Evolutionary conservation across 2,888 invertebrate species (phyloP), one percentile per base, ranked within the genome.

Genomic region (Agrilus mali): DNA sequence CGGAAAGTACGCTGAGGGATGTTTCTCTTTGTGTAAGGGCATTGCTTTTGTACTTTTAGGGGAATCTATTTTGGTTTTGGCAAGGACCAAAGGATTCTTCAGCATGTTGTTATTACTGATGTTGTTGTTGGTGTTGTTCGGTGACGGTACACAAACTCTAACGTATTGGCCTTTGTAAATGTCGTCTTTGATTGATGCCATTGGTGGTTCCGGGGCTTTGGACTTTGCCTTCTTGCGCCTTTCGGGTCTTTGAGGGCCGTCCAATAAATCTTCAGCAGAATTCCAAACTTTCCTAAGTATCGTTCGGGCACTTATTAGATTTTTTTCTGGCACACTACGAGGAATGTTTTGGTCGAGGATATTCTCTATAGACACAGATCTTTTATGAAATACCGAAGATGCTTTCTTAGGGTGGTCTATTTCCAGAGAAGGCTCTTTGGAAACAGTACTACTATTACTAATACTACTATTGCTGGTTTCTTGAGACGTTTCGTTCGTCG

Each of bases 141-240:
- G 33, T 41, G 50, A 49, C 36, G 54, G 58, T 7, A 67, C 67
- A 45, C 60, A 63, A 2, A 68, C 66, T 27, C 68, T 53, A 0
- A 69, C 66, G 44, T 62, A 68, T 53, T 68, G 66, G 2, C 68
- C 68, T 43, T 63, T 60, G 20, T 66, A 54, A 6, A 68, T 55
- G 49, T 67, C 63, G 33, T 57, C 53, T 55, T 39, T 36, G 12
- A 6, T 34, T 36, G 27, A 27, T 10, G 27, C 27, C 20, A 52
- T 55, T 7, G 60, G 62, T 4, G 61, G 63, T 31, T 57, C 60
- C 4, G 64, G 65, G 4, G 65, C 65, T 47, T 55, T 60, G 2
- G 58, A 55, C 48, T 64, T 62, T 31, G 51, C 40, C 41, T 55
- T 60, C 48, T 58, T 60, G 43, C 61, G 49, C 15, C 66, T 48